Conservation (phyloP, 53 echinoderm and acorn worm species). For the Paracentrotus lividus region DNA sequence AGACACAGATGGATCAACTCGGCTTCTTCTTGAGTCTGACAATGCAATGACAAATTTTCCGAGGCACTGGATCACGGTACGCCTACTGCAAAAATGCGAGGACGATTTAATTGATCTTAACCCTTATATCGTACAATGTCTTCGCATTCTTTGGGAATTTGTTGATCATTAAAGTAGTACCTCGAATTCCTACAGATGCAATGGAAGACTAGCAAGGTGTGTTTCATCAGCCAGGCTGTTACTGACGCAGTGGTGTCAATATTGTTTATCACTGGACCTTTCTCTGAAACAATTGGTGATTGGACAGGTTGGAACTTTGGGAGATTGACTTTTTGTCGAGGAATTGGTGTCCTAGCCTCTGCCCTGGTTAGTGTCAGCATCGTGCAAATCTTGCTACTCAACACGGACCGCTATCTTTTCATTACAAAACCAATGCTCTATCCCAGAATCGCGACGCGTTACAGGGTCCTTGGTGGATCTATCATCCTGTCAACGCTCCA, state of each 20-base stretch:
- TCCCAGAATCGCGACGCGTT: background rate
- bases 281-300: background rate
- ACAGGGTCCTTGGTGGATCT: background rate
- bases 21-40: background rate
- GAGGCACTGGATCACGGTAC: background rate
- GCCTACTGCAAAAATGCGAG: background rate
- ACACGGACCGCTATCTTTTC: slow-evolving; percentile 14
- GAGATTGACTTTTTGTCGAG: background rate
- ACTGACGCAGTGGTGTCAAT: background rate
- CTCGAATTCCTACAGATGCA: background rate
- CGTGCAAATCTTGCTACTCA: background rate
- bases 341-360: background rate
- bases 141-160: slow-evolving; percentile 14
- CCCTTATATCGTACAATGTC: background rate
- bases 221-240: background rate
- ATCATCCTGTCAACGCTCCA: background rate
- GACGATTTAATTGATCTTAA: too few species aligned
- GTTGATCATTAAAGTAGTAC: background rate
- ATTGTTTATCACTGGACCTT: background rate
- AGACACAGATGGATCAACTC: too few species aligned
- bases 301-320: background rate
- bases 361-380: background rate
- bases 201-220: slow-evolving; percentile 23
- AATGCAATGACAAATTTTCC: background rate
- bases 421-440: slow-evolving; percentile 28